phyloP scores from a whole-genome alignment of 2,888 invertebrate genomes.

The Tachina lurida region DNA sequence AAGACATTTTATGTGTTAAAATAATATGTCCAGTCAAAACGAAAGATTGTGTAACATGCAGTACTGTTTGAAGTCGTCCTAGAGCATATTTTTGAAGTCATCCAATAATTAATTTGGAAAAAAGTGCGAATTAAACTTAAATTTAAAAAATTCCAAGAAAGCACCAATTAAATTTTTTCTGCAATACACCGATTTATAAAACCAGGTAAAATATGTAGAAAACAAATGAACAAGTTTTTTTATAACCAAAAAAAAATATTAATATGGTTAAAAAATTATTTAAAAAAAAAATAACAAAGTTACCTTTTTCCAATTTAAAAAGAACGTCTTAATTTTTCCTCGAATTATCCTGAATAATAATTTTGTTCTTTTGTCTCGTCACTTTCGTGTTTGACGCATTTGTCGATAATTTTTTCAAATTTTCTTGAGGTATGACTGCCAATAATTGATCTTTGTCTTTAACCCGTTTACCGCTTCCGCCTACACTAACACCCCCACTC shows the following conservation, averaged over 20 bases:
- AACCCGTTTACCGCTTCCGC: slow-evolving; percentile 34
- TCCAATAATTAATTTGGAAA: no score
- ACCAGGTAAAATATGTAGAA: no score
- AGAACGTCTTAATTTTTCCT: slow-evolving; percentile 78
- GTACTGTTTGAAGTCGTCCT: no score
- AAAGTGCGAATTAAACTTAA: no score
- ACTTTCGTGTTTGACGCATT: slow-evolving; percentile 89
- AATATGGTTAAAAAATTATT: background rate
- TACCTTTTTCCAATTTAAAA: slow-evolving; percentile 11
- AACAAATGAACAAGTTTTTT: background rate
- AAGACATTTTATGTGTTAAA: no score
- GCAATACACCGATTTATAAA: no score
- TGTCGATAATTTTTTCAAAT: slow-evolving; percentile 87
- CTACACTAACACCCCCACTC: slow-evolving; percentile 35
- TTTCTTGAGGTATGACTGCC: slow-evolving; percentile 86
- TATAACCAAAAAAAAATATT: background rate
- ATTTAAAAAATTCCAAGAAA: no score
- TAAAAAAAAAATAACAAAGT: background rate
- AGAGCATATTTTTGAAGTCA: no score
- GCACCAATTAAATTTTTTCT: no score
- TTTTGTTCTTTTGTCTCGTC: slow-evolving; percentile 91
- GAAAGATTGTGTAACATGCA: no score
- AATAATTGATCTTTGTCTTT: slow-evolving; percentile 69
- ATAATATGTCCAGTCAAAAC: no score
- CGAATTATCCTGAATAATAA: slow-evolving; percentile 87